Evolutionary conservation across 1,140 invertebrate species (phyloP).

Genomic region (Odontomachus brunneus): DNA sequence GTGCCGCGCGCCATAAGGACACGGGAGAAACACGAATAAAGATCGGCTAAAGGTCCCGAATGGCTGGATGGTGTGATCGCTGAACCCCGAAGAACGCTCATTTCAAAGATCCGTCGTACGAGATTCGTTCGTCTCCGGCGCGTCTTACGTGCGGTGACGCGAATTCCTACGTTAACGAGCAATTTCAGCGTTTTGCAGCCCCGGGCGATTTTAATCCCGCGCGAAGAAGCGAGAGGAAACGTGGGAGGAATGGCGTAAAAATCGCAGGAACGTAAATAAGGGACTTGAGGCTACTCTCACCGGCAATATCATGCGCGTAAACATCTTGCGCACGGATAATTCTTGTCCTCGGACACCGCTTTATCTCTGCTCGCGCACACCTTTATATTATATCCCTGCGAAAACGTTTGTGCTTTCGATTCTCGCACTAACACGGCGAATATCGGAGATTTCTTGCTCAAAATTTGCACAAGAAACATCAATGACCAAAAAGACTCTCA

Average conservation of each 20-base stretch:
- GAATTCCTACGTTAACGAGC: conserved; percentile 68
- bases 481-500: too few species aligned
- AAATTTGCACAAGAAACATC: too few species aligned
- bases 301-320: conserved; percentile 23
- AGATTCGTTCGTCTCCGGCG: conserved; percentile 27
- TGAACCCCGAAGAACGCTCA: conserved; percentile 43
- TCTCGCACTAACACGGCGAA: not conserved
- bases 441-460: too few species aligned
- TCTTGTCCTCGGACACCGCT: not conserved
- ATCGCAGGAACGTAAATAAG: conserved; percentile 64
- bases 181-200: conserved; percentile 54
- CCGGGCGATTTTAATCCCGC: conserved; percentile 59
- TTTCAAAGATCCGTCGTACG: conserved; percentile 8
- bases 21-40: conserved; percentile 30
- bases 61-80: conserved; percentile 27
- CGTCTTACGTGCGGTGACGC: conserved; percentile 45
- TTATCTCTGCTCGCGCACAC: not conserved
- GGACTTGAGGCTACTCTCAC: not conserved
- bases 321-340: conserved; percentile 25
- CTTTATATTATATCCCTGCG: not conserved
- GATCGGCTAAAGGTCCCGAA: conserved; percentile 37
- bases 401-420: not conserved
- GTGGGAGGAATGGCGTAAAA: not conserved
- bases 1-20: conserved; percentile 49
- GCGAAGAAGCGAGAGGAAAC: conserved; percentile 15